Evolutionary conservation across 2,888 invertebrate genomes (phyloP).

Genomic region (Athripsodes cinereus): DNA sequence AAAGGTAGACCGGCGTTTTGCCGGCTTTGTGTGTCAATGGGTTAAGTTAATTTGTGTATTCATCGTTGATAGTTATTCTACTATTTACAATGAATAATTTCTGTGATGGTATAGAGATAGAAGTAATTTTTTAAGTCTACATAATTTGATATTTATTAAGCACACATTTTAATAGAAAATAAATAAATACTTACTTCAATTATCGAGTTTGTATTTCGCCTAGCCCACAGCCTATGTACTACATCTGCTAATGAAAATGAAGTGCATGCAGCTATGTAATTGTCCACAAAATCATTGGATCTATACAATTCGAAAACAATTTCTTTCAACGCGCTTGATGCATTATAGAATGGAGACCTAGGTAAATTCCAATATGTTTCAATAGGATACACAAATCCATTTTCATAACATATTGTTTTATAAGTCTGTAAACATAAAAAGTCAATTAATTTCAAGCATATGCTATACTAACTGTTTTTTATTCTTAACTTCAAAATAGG

Average conservation of each 20-base stretch:
- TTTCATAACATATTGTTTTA: not conserved
- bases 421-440: not conserved
- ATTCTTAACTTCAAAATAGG: too few relatives aligned
- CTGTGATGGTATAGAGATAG: too few relatives aligned
- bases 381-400: slow-evolving; percentile 1
- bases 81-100: too few relatives aligned
- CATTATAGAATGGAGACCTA: not conserved
- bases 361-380: not conserved
- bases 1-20: too few relatives aligned
- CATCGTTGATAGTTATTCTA: too few relatives aligned
- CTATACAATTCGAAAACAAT: not conserved
- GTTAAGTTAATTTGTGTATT: too few relatives aligned
- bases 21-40: too few relatives aligned
- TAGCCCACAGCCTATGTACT: not conserved
- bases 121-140: too few relatives aligned
- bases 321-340: not conserved
- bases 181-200: not conserved
- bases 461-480: too few relatives aligned
- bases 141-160: too few relatives aligned
- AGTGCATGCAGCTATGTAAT: not conserved
- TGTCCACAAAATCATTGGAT: not conserved
- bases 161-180: too few relatives aligned
- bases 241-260: not conserved
- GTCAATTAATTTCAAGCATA: too few relatives aligned
- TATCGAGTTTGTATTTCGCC: not conserved